Conservation (phyloP, 2,888 invertebrate genomes). For the Luffia ferchaultella region DNA sequence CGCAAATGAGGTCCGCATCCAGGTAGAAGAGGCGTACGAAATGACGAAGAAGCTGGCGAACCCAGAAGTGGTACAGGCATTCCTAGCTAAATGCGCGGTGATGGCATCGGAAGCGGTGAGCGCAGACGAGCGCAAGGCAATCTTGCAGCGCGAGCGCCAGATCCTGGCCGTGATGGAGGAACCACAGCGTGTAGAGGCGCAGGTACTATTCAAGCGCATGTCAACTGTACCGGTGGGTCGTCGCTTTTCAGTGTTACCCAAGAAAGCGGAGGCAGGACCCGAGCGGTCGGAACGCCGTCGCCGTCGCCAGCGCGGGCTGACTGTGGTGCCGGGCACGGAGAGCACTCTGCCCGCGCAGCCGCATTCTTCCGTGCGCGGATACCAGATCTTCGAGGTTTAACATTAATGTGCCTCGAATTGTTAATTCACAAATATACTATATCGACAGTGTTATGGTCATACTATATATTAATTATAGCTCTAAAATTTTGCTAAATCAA, state of each 20-base stretch:
- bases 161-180: conserved; percentile 41
- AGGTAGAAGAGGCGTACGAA: conserved; percentile 49
- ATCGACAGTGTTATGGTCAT: too few relatives aligned
- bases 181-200: conserved; percentile 33
- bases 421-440: background rate
- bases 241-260: conserved; percentile 43
- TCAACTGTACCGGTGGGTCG: conserved; percentile 43
- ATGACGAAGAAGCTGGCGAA: conserved; percentile 46
- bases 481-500: background rate
- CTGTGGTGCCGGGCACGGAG: conserved; percentile 45
- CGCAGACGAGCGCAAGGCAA: conserved; percentile 46
- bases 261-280: conserved; percentile 28
- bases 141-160: conserved; percentile 38
- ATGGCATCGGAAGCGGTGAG: conserved; percentile 37
- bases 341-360: conserved; percentile 34
- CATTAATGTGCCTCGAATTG: too few relatives aligned
- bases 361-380: conserved; percentile 33
- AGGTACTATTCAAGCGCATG: conserved; percentile 49
- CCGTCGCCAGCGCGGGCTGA: conserved; percentile 39
- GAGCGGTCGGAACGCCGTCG: conserved; percentile 30
- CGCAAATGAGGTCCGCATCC: conserved; percentile 47
- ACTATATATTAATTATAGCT: background rate
- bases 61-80: conserved; percentile 45
- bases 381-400: conserved; percentile 46
- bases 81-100: conserved; percentile 43